Evolutionary conservation across 2,888 invertebrate species (phyloP), one percentile per base, ranked within the genome.

Genomic region (Pyrocoelia pectoralis): DNA sequence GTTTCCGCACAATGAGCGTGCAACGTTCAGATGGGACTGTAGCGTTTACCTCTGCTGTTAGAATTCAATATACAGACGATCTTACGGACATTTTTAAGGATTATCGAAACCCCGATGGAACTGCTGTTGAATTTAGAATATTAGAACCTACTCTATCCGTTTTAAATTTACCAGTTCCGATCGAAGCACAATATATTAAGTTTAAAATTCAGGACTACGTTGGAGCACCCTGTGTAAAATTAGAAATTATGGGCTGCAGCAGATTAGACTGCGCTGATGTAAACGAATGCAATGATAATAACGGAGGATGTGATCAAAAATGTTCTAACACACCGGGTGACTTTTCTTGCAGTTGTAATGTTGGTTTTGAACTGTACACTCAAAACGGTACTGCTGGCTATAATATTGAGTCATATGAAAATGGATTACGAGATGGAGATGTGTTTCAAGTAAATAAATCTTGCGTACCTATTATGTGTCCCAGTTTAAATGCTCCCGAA

Each of bases 251-350:
- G 94, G 96, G 96, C 13, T 96, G 96, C 77, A 93, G 94, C 0
- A 86, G 95, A 70, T 84, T 95, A 70, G 95, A 96, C 76, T 97
- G 96, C 77, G 84, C 87, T 12, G 96, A 97, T 76, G 86, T 94
- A 46, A 95, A 97, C 75, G 96, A 97, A 78, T 97, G 96, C 77
- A 86, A 87, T 46, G 87, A 86, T 24, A 89, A 90, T 70, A 96
- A 96, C 75, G 96, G 96, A 10, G 95, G 95, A 12, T 97, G 96
- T 80, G 93, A 95, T 75, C 96, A 96, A 75, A 95, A 95, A 81
- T 97, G 96, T 81, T 85, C 94, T 43, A 97, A 96, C 77, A 91
- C 89, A 62, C 93, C 95, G 33, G 97, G 97, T 66, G 89, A 92
- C 76, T 96, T 88, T 76, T 88, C 92, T 1, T 98, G 97, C 75